These are phyloP conservation scores for Eilema depressum DNA, from an alignment of 2,888 invertebrate genomes.

Conservation along the genomic window DNA sequence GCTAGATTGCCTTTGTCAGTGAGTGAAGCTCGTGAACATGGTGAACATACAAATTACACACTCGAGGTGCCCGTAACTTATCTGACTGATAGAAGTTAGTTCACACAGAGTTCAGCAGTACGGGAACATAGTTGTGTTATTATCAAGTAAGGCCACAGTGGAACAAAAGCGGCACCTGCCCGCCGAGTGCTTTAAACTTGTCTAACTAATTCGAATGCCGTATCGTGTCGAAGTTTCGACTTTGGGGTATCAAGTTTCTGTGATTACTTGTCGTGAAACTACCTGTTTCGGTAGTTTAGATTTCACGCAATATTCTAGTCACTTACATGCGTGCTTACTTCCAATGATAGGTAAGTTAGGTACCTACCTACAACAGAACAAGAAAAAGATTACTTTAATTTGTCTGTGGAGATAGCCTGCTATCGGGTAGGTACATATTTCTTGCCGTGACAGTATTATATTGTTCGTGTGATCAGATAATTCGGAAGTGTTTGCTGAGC, in stretches of 20 bases:
- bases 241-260: slow-evolving; percentile 62
- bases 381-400: slow-evolving; percentile 27
- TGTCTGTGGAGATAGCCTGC: slow-evolving; percentile 27
- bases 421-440: slow-evolving; percentile 47
- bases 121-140: slow-evolving; percentile 69
- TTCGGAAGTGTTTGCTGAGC: slow-evolving; percentile 60
- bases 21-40: slow-evolving; percentile 48
- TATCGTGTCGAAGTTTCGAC: slow-evolving; percentile 65
- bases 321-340: slow-evolving; percentile 2
- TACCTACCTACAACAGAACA: not conserved
- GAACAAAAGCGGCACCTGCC: slow-evolving; percentile 71
- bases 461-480: slow-evolving; percentile 69
- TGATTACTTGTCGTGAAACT: slow-evolving; percentile 56
- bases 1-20: slow-evolving; percentile 60
- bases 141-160: slow-evolving; percentile 66
- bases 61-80: slow-evolving; percentile 52
- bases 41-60: slow-evolving; percentile 42
- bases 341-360: not conserved
- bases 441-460: slow-evolving; percentile 42
- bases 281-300: slow-evolving; percentile 52
- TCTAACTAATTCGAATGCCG: slow-evolving; percentile 67
- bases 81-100: slow-evolving; percentile 59
- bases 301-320: slow-evolving; percentile 37
- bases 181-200: slow-evolving; percentile 67
- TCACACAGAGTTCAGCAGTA: slow-evolving; percentile 49